Evolutionary conservation across 1,140 invertebrate species (phyloP), one percentile per base, ranked within the genome.

Genomic region (Apis cerana): DNA sequence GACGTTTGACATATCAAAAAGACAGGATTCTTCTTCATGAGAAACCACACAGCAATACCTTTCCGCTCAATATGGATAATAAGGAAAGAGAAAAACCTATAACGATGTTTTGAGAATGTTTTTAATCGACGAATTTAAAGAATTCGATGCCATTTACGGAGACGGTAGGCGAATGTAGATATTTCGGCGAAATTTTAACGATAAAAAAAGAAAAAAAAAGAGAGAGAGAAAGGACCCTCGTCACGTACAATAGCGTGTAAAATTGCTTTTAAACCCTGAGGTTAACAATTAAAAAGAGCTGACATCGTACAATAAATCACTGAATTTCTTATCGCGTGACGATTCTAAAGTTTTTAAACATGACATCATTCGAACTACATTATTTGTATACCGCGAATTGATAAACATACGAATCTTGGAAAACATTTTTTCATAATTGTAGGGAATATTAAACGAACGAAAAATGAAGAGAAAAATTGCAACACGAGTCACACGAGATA

Each of bases 51-150:
- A 93, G 91, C 91, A 93, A 93, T 93, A 92, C 90, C 85, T 88
- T 91, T 92, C 89, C 91, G 92, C 91, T 93, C 90, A 93, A 92
- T 91, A 90, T 89, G 89, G 89, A 91, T 93, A 91, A 92, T 92
- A 85, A 83, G 87, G 21, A 69, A 78, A 52, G 71, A 27, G 50
- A 62, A 64, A 58, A 64, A 58, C 21, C 48, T 75, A 43, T 61
- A 43, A 84, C 61, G 54, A 80, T 27, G 43, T 67, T 67, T 90
- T 87, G 85, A 84, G 83, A 88, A 86, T 83, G 80, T 89, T 89
- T 64, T 90, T 89, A 89, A 91, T 80, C 80, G 75, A 59, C 65
- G 71, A 85, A 83, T 23, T 78, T 82, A 74, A 61, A 23, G 71
- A 79, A 33, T 65, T 85, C 64, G 58, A 43, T 17, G 23, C 23